Evolutionary conservation across 2,113 vertebrate genomes (phyloP).

Genomic region (Carollia perspicillata): DNA sequence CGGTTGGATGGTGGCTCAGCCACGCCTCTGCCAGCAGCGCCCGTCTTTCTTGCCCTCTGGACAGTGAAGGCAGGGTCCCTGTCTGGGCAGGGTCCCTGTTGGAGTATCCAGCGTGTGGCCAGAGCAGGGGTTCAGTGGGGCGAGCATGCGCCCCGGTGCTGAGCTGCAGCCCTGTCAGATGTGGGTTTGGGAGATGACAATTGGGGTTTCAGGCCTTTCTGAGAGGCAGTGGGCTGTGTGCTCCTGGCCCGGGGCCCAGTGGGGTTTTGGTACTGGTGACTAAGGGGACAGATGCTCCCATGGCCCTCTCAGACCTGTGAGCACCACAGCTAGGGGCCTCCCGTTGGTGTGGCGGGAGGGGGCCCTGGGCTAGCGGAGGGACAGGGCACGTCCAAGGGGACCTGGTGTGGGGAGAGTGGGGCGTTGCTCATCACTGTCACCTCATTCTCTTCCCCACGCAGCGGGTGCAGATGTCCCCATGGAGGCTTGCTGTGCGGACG

Average conservation of each 20-base stretch:
- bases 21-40: rapidly evolving
- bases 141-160: background rate
- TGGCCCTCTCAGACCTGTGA: background rate
- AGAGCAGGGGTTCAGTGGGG: background rate
- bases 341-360: rapidly evolving
- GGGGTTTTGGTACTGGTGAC: rapidly evolving
- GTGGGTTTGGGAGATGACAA: rapidly evolving
- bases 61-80: background rate
- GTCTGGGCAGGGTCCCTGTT: rapidly evolving
- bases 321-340: background rate
- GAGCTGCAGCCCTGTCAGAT: background rate
- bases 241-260: background rate
- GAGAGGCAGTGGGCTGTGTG: background rate
- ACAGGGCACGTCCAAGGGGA: rapidly evolving
- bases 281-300: rapidly evolving
- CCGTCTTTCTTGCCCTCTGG: background rate
- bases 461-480: conserved; percentile 80
- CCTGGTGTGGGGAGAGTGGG: rapidly evolving
- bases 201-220: background rate
- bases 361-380: rapidly evolving
- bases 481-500: conserved; percentile 91
- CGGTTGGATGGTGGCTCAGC: rapidly evolving
- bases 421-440: background rate
- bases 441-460: background rate
- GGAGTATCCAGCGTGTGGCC: rapidly evolving